These are phyloP conservation scores for Tenthredo notha DNA, from an alignment of 2,888 invertebrate species.

Conservation along the genomic window DNA sequence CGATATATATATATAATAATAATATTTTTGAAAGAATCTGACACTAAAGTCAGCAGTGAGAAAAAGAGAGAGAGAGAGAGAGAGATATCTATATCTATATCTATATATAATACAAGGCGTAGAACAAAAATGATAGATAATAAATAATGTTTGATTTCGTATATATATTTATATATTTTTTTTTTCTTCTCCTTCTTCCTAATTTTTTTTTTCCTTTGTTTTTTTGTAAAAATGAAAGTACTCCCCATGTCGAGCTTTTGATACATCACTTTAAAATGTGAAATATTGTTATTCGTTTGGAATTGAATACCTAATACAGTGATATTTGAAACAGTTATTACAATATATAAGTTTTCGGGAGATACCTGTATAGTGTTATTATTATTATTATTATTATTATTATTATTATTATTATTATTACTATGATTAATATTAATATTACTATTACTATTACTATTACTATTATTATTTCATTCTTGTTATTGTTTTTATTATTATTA, in stretches of 20 bases:
- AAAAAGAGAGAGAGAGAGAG: background rate
- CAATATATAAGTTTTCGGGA: conserved; percentile 56
- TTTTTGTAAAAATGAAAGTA: conserved; percentile 18
- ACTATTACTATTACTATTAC: background rate
- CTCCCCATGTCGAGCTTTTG: background rate
- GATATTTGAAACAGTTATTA: conserved; percentile 62
- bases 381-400: conserved; percentile 55
- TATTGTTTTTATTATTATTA: conserved; percentile 4
- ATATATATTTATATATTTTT: background rate
- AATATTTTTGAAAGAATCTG: background rate
- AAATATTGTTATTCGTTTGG: conserved; percentile 52
- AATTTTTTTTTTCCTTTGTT: background rate
- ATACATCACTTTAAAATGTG: background rate
- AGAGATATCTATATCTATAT: background rate
- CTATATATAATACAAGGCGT: background rate
- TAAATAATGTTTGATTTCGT: conserved; percentile 7
- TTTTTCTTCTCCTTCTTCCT: background rate
- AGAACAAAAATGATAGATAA: background rate
- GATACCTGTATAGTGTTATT: conserved; percentile 57
- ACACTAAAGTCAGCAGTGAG: background rate
- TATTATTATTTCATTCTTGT: background rate
- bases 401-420: conserved; percentile 9
- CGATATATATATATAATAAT: no score
- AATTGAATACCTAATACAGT: conserved; percentile 61
- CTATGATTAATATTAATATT: background rate